Evolutionary conservation across 2,797 vertebrate species (phyloP).

Genomic region (Semotilus atromaculatus): DNA sequence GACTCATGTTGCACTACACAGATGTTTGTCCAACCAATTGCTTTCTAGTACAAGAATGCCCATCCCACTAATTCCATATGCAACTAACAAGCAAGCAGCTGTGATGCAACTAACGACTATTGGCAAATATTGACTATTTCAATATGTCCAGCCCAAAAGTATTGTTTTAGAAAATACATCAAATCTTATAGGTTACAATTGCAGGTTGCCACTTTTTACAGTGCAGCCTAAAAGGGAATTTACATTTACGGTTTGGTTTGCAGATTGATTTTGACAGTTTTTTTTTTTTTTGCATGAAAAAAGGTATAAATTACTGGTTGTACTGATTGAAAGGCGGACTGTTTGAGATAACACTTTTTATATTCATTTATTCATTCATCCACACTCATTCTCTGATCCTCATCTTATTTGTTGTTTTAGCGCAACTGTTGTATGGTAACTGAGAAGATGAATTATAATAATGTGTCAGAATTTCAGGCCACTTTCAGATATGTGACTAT

Average conservation of each 20-base stretch:
- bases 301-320: not conserved
- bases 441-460: not conserved
- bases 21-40: not conserved
- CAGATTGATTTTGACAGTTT: not conserved
- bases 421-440: not conserved
- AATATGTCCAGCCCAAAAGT: not conserved
- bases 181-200: not conserved
- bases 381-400: not conserved
- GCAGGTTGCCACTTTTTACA: not conserved
- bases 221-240: not conserved
- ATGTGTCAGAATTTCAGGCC: not conserved
- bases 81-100: not conserved
- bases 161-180: not conserved
- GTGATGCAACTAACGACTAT: not conserved
- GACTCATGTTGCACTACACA: slow-evolving; percentile 1
- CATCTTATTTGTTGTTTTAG: slow-evolving; percentile 20
- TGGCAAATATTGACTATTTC: not conserved
- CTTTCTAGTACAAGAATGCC: not conserved
- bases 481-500: not conserved
- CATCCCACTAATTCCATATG: not conserved
- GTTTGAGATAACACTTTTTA: not conserved
- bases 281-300: not conserved
- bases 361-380: not conserved
- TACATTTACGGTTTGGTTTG: not conserved
- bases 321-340: not conserved